Evolutionary conservation across 2,888 invertebrate species (phyloP), one percentile per base, ranked within the genome.

Genomic region (Saturnia pavonia): DNA sequence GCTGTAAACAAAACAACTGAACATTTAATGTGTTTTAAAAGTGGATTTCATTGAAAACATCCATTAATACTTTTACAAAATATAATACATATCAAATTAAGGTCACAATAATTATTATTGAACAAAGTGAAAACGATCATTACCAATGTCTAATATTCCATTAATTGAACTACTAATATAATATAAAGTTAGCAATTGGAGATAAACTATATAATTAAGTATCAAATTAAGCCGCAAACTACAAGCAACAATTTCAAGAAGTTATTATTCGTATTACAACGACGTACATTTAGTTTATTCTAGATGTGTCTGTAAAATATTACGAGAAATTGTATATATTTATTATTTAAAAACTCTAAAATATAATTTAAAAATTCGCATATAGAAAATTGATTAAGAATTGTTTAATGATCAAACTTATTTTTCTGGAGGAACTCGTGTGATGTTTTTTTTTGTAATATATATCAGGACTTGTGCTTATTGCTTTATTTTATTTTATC

Each of bases 191-290:
- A 74, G 77, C 83, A 83, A 81, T 86, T 84, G 79, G 79, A 85
- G 83, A 85, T 85, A 86, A 89, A 89, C 89, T 88, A 88, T 88
- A 82, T 84, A 89, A 89, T 88, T 89, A 88, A 88, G 84, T 78
- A 82, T 83, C 81, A 82, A 88, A 85, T 86, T 85, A 78, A 81
- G 82, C 87, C 86, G 76, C 86, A 83, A 90, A 89, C 84, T 86
- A 83, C 85, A 80, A 78, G 82, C 82, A 86, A 87, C 85, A 82
- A 85, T 87, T 85, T 82, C 78, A 81, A 83, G 82, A 85, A 78
- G 79, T 82, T 85, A 78, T 81, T 82, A 78, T 82, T 82, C 73
- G 48, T 73, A 73, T 73, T 73, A 63, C 73, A 74, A 67, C 60
- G 71, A 72, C 72, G 71, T 76, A 72, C 25, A 71, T 67, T 70